Conservation (phyloP, 2,797 vertebrate species). For the Astyanax mexicanus region DNA sequence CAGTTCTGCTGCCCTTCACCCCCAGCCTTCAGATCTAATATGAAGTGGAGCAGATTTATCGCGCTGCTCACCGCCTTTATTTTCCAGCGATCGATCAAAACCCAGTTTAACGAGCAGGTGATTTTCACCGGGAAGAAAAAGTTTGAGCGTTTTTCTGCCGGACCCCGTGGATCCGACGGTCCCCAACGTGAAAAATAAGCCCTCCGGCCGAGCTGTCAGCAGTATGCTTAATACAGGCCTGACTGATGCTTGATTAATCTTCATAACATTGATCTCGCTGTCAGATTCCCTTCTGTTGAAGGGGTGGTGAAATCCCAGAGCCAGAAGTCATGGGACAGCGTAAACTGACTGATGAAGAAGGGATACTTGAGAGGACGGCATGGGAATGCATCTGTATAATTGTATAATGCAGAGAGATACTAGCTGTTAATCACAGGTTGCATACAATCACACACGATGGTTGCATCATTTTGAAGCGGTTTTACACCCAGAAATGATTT, state of each 20-base stretch:
- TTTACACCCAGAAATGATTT: no score
- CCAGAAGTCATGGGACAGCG: no score
- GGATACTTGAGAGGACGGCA: no score
- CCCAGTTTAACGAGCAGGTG: conserved; percentile 47
- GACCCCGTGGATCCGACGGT: not conserved
- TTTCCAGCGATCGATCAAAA: conserved; percentile 55
- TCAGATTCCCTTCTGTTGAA: conserved; percentile 25
- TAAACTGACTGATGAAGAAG: no score
- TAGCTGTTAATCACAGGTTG: no score
- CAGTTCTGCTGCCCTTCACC: conserved; percentile 12
- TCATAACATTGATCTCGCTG: conserved; percentile 47
- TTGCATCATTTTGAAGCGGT: no score
- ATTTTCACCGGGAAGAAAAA: conserved; percentile 38
- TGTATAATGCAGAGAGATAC: no score
- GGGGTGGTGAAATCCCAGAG: conserved; percentile 16
- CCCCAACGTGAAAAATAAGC: conserved; percentile 35
- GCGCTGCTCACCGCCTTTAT: conserved; percentile 3
- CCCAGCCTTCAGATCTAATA: conserved; percentile 47
- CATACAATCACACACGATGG: no score
- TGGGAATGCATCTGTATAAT: no score
- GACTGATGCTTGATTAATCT: conserved; percentile 47
- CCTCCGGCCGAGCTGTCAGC: conserved; percentile 32
- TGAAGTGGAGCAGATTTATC: conserved; percentile 48
- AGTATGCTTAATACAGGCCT: conserved; percentile 33
- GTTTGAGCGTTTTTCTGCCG: not conserved